Conservation (phyloP, 2,797 vertebrate genomes). For the Hemitrygon akajei region DNA sequence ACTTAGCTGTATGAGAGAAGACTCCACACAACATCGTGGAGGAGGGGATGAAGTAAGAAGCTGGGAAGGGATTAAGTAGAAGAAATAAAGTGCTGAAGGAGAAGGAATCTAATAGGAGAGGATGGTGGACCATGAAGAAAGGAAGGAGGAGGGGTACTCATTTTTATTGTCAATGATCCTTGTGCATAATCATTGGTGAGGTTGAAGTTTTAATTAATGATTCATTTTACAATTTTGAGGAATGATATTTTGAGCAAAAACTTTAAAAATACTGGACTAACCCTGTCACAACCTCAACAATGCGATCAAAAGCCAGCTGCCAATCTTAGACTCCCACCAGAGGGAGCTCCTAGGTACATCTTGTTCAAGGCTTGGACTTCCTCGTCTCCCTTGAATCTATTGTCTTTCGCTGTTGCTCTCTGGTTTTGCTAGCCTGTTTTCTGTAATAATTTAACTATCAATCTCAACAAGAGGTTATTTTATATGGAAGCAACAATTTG, state of each 20-base stretch:
- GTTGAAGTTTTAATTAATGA: background rate
- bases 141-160: too few relatives aligned
- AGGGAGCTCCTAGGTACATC: background rate
- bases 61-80: too few relatives aligned
- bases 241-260: background rate
- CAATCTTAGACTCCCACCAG: background rate
- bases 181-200: background rate
- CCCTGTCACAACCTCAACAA: background rate
- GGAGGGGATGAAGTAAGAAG: too few relatives aligned
- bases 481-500: too few relatives aligned
- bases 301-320: background rate
- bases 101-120: too few relatives aligned
- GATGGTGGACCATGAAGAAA: too few relatives aligned
- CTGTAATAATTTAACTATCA: background rate
- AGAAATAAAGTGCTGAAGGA: too few relatives aligned
- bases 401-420: too few relatives aligned
- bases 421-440: background rate
- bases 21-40: too few relatives aligned
- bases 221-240: background rate
- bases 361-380: background rate
- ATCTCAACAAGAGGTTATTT: background rate
- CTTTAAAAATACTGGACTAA: background rate
- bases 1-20: too few relatives aligned
- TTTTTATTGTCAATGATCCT: too few relatives aligned
- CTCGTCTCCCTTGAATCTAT: background rate